phyloP scores from a whole-genome alignment of 2,888 invertebrate species.

The Orgyia antiqua region DNA sequence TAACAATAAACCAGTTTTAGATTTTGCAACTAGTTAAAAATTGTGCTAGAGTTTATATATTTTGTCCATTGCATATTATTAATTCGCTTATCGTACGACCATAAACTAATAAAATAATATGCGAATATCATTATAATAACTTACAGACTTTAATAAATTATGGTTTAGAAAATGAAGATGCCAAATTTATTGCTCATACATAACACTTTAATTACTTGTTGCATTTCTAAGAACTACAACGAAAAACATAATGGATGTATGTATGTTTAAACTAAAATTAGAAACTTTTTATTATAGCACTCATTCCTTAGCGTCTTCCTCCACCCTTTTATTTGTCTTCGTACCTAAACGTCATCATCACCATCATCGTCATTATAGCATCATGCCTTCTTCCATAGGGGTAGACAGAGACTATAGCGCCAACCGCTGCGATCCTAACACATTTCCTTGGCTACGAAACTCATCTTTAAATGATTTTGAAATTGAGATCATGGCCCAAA shows the following conservation, averaged over 20 bases:
- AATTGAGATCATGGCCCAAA: too few relatives aligned
- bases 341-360: too few relatives aligned
- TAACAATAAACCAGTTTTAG: conserved; percentile 66
- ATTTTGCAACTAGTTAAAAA: conserved; percentile 44
- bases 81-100: conserved; percentile 40
- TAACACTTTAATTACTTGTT: conserved; percentile 5
- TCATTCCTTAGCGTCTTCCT: too few relatives aligned
- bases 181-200: conserved; percentile 24
- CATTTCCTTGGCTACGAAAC: too few relatives aligned
- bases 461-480: too few relatives aligned
- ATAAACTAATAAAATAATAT: conserved; percentile 39
- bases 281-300: too few relatives aligned
- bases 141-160: conserved; percentile 39
- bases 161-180: conserved; percentile 30
- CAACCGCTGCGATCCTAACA: too few relatives aligned
- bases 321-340: too few relatives aligned
- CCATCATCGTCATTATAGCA: too few relatives aligned
- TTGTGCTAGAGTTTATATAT: conserved; percentile 31
- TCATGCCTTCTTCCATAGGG: too few relatives aligned
- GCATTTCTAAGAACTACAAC: conserved; percentile 22
- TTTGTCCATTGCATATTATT: conserved; percentile 35
- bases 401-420: too few relatives aligned
- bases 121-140: conserved; percentile 39
- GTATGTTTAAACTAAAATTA: too few relatives aligned
- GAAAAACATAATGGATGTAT: conserved; percentile 19